Base-by-base conservation (phyloP, 2,888 invertebrate species). In the Epinotia brunnichana region DNA sequence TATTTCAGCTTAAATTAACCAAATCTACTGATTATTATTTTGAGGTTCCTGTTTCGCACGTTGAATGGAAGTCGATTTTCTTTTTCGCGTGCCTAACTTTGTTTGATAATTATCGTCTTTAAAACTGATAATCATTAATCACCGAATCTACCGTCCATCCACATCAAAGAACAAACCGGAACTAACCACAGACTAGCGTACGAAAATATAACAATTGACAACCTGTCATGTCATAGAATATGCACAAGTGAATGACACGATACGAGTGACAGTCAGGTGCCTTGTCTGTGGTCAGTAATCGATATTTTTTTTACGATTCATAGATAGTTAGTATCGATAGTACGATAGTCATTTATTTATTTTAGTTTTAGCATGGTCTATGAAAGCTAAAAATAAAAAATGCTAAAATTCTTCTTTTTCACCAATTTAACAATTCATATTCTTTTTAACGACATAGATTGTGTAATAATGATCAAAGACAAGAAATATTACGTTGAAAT, bases 101-200 rank as follows among this genome's bases (percentile, higher is more conserved):
- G 24, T 24, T 48, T 29, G 3, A 35, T 39, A 70, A n/a, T n/a
- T n/a, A n/a, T n/a, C n/a, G n/a, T 51, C 51, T 24, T 66, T 60
- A 19, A 35, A 59, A 44, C 5, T 53, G 51, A n/a, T 10, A 24
- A 11, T 48, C 29, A 48, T 48, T 29, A 48, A 29, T 41, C 13
- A 10, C n/a, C n/a, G n/a, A n/a, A n/a, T n/a, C n/a, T n/a, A 17
- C 24, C 66, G 29, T 66, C 48, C 53, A 19, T 24, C 2, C 19
- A 0, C 17, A 0, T 0, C 62, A 19, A 53, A 51, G 39, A 62
- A 53, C 59, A 51, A 62, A 57, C 39, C 17, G 24, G 24, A 59
- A 69, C 68, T 73, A 39, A 11, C 63, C 56, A 64, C 41, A 68
- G 67, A 68, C 24, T 44, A 68, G 56, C 17, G 24, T 29, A n/a